phyloP scores from a whole-genome alignment of 2,797 vertebrate genomes.

The Enteromius mattozi region DNA sequence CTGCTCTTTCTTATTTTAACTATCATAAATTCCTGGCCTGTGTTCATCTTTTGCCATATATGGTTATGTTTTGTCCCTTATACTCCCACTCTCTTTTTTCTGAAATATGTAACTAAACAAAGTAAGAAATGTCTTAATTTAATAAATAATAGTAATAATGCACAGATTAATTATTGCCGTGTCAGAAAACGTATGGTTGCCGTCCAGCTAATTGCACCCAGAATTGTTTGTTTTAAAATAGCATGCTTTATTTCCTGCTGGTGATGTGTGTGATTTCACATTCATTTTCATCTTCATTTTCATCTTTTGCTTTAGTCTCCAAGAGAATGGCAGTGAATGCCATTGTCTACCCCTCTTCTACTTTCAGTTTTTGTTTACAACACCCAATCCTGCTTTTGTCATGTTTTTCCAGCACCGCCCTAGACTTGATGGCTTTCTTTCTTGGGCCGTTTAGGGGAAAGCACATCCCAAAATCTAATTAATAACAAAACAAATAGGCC shows the following conservation, averaged over 20 bases:
- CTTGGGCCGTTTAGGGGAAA: neutral
- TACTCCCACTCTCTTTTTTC: neutral
- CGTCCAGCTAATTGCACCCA: neutral
- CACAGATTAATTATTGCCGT: conserved; percentile 8
- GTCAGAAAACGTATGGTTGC: neutral
- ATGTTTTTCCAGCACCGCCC: neutral
- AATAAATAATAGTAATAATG: neutral
- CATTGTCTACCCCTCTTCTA: neutral
- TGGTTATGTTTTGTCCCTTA: neutral
- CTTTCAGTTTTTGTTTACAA: neutral
- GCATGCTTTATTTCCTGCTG: neutral
- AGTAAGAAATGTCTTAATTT: neutral
- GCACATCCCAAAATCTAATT: neutral
- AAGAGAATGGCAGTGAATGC: neutral
- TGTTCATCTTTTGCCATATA: conserved; percentile 27
- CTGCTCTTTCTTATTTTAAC: neutral
- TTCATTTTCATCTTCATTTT: neutral
- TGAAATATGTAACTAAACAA: conserved; percentile 6
- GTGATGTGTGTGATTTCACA: neutral
- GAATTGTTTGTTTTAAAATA: neutral
- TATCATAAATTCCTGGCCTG: neutral
- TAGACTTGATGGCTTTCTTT: neutral
- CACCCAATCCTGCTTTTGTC: neutral
- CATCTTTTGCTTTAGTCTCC: neutral
- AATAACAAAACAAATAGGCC: neutral